Conservation (phyloP, 2,888 invertebrate genomes). For the Mimachlamys varia region DNA sequence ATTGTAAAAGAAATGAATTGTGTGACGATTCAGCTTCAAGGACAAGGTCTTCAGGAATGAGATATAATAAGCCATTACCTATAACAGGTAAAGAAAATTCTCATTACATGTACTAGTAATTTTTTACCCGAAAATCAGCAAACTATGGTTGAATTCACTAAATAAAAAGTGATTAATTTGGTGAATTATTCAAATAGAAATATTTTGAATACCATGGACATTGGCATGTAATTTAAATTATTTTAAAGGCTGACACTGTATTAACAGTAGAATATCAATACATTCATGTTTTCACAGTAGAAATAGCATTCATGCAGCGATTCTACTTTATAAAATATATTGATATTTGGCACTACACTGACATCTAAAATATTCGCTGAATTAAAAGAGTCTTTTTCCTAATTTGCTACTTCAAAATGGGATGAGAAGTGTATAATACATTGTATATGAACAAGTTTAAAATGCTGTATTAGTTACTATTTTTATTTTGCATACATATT, state of each 20-base stretch:
- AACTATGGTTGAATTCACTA: no score
- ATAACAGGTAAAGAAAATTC: constrained; percentile 52
- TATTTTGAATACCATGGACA: not conserved
- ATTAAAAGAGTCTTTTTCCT: no score
- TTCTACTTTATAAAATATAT: no score
- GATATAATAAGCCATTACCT: constrained; percentile 99
- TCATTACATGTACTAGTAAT: not conserved
- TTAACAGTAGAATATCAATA: no score
- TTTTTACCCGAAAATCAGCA: not conserved
- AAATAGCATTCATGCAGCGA: not conserved
- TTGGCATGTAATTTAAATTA: not conserved
- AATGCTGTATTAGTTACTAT: not conserved
- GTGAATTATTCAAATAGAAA: not conserved
- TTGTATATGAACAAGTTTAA: not conserved
- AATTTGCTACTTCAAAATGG: no score
- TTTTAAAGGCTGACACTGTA: no score
- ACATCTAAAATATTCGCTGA: no score
- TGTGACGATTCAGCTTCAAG: constrained; percentile 97
- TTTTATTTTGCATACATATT: no score
- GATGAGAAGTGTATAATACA: no score
- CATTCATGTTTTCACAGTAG: not conserved
- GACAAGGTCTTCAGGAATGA: constrained; percentile 99
- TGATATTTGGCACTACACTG: no score
- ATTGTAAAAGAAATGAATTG: constrained; percentile 99
- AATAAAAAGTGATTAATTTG: not conserved